phyloP scores from a whole-genome alignment of 2,888 invertebrate species.

The Cryptosula pallasiana region DNA sequence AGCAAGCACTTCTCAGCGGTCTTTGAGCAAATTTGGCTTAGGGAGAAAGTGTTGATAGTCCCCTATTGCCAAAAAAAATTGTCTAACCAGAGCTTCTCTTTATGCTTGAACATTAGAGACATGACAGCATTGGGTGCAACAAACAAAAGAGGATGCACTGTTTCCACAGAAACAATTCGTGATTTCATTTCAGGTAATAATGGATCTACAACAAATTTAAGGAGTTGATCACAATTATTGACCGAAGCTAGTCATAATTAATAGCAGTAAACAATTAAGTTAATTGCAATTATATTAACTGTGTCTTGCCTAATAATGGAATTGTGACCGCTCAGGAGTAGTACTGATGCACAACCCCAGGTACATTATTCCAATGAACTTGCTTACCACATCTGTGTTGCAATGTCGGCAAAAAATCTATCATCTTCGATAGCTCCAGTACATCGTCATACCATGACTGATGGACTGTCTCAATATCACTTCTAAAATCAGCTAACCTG shows the following conservation, averaged over 20 bases:
- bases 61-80: not conserved
- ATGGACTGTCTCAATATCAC: not conserved
- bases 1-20: not conserved
- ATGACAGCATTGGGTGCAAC: not conserved
- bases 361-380: no score
- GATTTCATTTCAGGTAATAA: not conserved
- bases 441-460: no score
- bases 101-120: not conserved
- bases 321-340: no score
- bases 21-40: not conserved
- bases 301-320: no score
- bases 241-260: no score
- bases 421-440: no score
- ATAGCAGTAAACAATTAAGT: no score
- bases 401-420: no score
- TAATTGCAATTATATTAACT: no score
- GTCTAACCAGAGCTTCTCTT: not conserved
- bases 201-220: not conserved
- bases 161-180: not conserved
- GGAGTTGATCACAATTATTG: no score
- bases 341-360: no score
- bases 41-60: not conserved
- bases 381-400: no score
- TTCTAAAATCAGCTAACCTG: not conserved
- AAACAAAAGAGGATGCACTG: not conserved